phyloP scores from a whole-genome alignment of 2,113 vertebrate genomes.

The Cacatua alba region DNA sequence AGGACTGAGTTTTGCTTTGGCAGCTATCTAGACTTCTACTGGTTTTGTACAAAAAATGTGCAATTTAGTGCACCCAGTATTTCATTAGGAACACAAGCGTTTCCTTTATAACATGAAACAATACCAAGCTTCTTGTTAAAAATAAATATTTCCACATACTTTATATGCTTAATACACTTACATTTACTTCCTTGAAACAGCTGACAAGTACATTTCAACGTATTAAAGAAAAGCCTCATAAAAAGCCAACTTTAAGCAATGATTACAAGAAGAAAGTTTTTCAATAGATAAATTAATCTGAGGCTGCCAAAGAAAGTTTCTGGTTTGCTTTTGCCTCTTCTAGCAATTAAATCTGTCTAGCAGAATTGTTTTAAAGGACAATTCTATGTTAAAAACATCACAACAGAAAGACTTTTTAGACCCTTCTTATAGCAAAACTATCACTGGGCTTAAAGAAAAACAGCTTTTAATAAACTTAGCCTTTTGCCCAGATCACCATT shows the following conservation, averaged over 20 bases:
- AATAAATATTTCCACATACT: not conserved
- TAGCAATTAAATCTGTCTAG: not conserved
- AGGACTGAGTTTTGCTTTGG: not conserved
- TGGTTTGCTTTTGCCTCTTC: not conserved
- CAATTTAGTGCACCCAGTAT: not conserved
- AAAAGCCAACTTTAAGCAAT: not conserved
- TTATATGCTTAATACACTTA: not conserved
- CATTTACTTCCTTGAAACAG: not conserved
- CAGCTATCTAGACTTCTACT: not conserved
- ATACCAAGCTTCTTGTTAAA: not conserved
- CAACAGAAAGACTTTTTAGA: not conserved
- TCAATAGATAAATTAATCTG: not conserved
- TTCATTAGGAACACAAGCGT: not conserved
- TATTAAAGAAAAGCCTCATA: not conserved
- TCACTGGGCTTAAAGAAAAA: not conserved
- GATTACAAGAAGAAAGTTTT: not conserved
- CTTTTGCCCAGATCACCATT: not conserved
- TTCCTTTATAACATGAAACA: not conserved
- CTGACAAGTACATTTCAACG: not conserved
- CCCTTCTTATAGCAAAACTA: not conserved
- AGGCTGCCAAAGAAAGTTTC: not conserved
- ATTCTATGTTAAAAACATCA: not conserved
- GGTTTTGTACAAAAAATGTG: not conserved
- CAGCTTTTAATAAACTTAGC: not conserved
- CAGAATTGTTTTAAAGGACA: not conserved